Percentiles rank a stretch among this genome's conserved stretches.
Evolutionary conservation across 2,113 vertebrate genomes (phyloP).

Genomic region (Trogon surrucura): DNA sequence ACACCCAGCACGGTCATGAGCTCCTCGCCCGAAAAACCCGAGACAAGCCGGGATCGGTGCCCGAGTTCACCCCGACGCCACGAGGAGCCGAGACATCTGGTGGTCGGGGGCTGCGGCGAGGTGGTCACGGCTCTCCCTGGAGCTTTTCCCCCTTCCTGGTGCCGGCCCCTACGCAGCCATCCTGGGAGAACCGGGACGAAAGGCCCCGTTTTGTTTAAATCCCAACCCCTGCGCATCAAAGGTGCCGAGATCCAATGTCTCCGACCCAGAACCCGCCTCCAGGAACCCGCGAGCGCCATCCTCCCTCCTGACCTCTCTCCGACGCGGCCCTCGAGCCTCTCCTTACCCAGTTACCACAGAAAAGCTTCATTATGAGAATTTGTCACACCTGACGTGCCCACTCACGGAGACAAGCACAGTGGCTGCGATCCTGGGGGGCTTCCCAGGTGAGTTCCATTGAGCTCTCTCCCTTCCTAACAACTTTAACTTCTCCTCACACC

Average conservation of each 20-base stretch:
- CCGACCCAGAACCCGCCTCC: rapidly evolving
- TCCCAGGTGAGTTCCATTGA: not conserved
- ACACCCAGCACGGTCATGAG: rapidly evolving
- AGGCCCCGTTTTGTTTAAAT: not conserved
- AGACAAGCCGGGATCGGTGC: rapidly evolving
- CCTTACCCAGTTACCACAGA: not conserved
- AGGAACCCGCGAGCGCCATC: rapidly evolving
- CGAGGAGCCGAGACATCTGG: rapidly evolving
- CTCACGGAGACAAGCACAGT: not conserved
- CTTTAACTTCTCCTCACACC: not conserved
- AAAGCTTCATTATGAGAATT: not conserved
- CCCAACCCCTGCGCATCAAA: rapidly evolving
- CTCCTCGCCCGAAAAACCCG: not conserved
- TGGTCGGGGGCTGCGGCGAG: rapidly evolving
- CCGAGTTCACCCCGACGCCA: not conserved
- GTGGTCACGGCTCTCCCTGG: not conserved
- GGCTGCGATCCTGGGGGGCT: not conserved
- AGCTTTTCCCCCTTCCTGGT: not conserved
- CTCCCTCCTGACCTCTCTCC: not conserved
- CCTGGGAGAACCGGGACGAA: not conserved
- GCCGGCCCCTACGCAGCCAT: not conserved
- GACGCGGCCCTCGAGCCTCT: rapidly evolving
- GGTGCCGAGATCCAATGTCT: rapidly evolving
- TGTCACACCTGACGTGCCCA: not conserved
- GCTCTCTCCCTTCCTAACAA: rapidly evolving